Conservation (phyloP, 2,888 invertebrate genomes). For the Philhelius pedissequus region DNA sequence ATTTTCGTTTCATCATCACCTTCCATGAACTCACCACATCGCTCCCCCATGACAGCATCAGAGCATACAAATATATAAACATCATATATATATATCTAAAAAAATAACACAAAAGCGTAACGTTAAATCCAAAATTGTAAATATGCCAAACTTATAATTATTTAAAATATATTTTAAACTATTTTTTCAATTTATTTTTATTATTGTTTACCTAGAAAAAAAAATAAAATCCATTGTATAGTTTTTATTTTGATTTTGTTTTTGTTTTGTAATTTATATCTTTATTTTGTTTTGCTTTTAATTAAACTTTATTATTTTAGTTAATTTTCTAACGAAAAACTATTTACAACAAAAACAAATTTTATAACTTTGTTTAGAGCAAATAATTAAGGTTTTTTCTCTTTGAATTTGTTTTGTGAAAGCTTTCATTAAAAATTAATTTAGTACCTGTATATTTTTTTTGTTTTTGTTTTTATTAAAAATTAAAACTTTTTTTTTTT, state of each 20-base stretch:
- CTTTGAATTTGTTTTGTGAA: constrained; percentile 28
- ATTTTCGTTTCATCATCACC: constrained; percentile 63
- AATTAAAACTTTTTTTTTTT: background rate
- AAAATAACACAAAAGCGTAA: constrained; percentile 68
- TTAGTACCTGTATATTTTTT: constrained; percentile 24
- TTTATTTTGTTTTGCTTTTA: constrained; percentile 49
- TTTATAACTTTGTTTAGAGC: constrained; percentile 64
- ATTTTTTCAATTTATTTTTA: background rate
- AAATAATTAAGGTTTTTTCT: constrained; percentile 38
- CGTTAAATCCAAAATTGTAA: constrained; percentile 57
- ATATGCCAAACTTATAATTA: constrained; percentile 51
- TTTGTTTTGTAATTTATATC: constrained; percentile 10
- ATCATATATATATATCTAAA: constrained; percentile 31
- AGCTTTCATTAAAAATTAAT: constrained; percentile 5
- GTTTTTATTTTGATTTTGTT: constrained; percentile 39
- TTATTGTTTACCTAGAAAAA: constrained; percentile 6
- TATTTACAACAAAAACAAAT: constrained; percentile 65
- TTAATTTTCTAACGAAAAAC: constrained; percentile 18
- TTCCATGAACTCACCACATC: constrained; percentile 59
- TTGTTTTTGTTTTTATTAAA: background rate
- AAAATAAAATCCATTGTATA: constrained; percentile 16
- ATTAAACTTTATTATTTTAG: constrained; percentile 42
- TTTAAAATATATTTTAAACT: background rate
- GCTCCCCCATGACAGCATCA: constrained; percentile 56
- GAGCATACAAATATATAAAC: constrained; percentile 46